Conservation (phyloP, 2,888 invertebrate genomes). For the Parnassius apollo region DNA sequence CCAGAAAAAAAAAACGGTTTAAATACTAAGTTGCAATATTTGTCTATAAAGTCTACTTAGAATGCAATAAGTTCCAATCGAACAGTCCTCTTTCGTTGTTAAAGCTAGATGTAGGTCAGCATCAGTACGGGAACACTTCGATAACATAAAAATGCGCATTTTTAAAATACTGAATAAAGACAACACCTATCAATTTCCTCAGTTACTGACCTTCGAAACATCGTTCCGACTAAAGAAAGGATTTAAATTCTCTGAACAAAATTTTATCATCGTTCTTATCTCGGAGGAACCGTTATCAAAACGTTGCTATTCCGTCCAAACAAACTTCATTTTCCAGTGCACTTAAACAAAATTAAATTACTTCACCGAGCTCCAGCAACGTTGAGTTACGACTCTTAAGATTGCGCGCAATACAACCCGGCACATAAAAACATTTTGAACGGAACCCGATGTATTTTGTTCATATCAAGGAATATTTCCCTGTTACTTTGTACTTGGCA, state of each 20-base stretch:
- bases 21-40: no score
- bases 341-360: constrained; percentile 47
- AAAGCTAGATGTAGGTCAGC: no score
- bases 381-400: constrained; percentile 35
- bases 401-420: constrained; percentile 32
- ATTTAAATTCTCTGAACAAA: constrained; percentile 1
- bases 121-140: no score
- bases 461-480: constrained; percentile 24
- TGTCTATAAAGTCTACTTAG: no score
- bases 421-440: constrained; percentile 31
- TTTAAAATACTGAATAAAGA: no score
- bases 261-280: constrained; percentile 16
- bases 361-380: constrained; percentile 34
- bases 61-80: no score
- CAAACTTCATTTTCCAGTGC: constrained; percentile 42
- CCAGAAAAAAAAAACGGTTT: no score
- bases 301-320: constrained; percentile 30
- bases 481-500: constrained; percentile 22
- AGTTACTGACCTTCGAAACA: not conserved
- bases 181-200: no score
- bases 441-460: constrained; percentile 27
- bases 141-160: no score
- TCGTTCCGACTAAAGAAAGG: not conserved
- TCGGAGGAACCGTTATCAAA: constrained; percentile 13
- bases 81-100: no score